A percentile compares a stretch with the other conserved stretches of the same genome.
Evolutionary conservation across 2,797 vertebrate species (phyloP).

Genomic region (Aplochiton taeniatus): DNA sequence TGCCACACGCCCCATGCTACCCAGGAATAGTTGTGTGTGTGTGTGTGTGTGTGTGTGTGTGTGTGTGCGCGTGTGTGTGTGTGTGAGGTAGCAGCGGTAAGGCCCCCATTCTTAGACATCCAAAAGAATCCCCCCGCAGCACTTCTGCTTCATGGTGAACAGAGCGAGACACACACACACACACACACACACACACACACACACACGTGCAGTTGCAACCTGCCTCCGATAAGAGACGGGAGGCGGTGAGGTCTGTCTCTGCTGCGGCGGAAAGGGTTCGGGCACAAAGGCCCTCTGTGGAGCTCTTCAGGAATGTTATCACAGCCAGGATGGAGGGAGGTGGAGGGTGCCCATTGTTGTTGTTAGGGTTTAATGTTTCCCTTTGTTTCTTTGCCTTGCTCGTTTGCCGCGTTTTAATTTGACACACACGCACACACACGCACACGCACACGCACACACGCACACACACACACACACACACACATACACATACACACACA

Average conservation of each 20-base stretch:
- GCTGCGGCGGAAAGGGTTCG: not conserved
- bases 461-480: constrained; percentile 8
- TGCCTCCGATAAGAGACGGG: too few species aligned
- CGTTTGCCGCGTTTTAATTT: constrained; percentile 34
- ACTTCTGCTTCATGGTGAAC: constrained; percentile 15
- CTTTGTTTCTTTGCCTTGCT: constrained; percentile 17
- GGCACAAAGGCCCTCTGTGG: constrained; percentile 36
- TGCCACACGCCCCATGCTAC: too few species aligned
- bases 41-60: not conserved
- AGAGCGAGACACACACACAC: constrained; percentile 18
- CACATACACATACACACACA: constrained; percentile 5
- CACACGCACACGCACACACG: too few species aligned
- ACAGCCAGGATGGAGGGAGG: constrained; percentile 32
- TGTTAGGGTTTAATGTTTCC: constrained; percentile 52
- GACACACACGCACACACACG: constrained; percentile 30
- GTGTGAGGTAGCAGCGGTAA: constrained; percentile 32
- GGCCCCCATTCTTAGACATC: constrained; percentile 9
- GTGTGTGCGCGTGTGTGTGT: constrained; percentile 4
- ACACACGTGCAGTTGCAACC: not conserved
- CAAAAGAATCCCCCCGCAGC: not conserved
- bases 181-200: constrained; percentile 9
- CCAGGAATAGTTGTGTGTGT: too few species aligned
- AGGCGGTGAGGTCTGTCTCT: too few species aligned
- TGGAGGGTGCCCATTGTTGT: constrained; percentile 35
- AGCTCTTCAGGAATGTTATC: constrained; percentile 51